These are phyloP conservation scores for Amphiprion clarkii DNA, from an alignment of 2,797 vertebrate species.

Conservation along the genomic window DNA sequence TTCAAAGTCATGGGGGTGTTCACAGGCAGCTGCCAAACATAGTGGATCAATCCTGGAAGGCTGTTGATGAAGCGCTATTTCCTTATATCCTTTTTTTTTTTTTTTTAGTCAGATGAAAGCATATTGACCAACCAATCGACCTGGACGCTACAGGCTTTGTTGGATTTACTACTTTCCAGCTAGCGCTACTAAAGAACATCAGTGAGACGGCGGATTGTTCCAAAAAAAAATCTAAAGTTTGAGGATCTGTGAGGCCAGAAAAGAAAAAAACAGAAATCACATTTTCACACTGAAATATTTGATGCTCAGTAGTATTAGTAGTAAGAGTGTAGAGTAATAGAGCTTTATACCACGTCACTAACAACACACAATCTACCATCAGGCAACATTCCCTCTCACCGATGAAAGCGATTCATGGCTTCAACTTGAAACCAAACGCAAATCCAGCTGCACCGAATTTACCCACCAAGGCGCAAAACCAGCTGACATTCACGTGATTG, in stretches of 20 bases:
- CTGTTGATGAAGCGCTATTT: too few species aligned
- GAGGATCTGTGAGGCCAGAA: slow-evolving; percentile 79
- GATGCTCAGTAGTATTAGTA: slow-evolving; percentile 52
- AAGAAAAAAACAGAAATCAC: slow-evolving; percentile 61
- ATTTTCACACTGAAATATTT: slow-evolving; percentile 48
- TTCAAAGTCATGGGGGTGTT: too few species aligned
- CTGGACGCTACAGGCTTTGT: too few species aligned
- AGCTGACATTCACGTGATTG: slow-evolving; percentile 27
- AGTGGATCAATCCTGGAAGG: too few species aligned
- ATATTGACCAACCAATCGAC: too few species aligned
- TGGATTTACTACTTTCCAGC: neutral
- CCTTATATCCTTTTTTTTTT: too few species aligned
- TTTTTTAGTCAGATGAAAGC: too few species aligned
- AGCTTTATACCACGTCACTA: slow-evolving; percentile 65
- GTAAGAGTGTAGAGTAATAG: slow-evolving; percentile 23
- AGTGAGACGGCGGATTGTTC: neutral
- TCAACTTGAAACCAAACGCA: slow-evolving; percentile 64
- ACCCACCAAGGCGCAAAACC: too few species aligned
- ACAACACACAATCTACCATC: slow-evolving; percentile 66
- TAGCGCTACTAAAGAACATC: neutral
- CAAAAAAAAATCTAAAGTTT: neutral
- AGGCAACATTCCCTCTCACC: slow-evolving; percentile 83
- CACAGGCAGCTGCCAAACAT: too few species aligned
- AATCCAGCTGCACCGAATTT: slow-evolving; percentile 27
- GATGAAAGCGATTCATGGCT: slow-evolving; percentile 80